A percentile compares a stretch with the other conserved stretches of the same genome.
phyloP scores from a whole-genome alignment of 2,888 invertebrate species.

The Trissolcus brochymenae region DNA sequence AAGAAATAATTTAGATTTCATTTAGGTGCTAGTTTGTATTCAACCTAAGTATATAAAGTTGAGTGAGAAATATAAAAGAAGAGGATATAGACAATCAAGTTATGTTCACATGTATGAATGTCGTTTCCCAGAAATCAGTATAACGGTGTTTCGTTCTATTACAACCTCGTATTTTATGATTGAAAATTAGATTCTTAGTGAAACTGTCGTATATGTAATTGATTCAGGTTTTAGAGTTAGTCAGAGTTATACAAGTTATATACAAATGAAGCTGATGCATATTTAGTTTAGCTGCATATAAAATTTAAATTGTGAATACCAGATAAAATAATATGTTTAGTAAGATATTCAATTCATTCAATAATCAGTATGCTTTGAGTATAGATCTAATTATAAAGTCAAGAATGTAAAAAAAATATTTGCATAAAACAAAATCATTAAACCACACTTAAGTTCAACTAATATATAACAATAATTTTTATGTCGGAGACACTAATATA shows the following conservation, averaged over 20 bases:
- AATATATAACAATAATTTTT: conserved; percentile 21
- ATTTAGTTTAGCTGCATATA: not conserved
- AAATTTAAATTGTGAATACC: conserved; percentile 6
- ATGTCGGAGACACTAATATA: conserved; percentile 20
- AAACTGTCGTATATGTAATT: conserved; percentile 58
- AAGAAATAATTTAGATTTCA: not conserved
- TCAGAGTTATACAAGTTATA: not conserved
- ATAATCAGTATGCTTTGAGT: not conserved
- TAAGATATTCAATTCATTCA: no score
- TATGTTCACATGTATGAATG: conserved; percentile 27
- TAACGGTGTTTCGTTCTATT: conserved; percentile 39
- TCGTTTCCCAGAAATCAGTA: conserved; percentile 34
- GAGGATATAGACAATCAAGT: conserved; percentile 6
- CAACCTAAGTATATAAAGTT: conserved; percentile 13
- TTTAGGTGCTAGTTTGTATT: conserved; percentile 11
- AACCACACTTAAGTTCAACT: conserved; percentile 6
- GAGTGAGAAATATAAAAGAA: conserved; percentile 28
- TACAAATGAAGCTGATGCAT: no score
- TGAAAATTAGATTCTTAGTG: conserved; percentile 58
- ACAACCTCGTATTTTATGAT: conserved; percentile 41
- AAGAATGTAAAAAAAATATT: no score
- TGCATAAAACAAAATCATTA: no score
- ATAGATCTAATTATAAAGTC: no score
- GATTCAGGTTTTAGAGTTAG: conserved; percentile 43
- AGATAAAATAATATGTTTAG: not conserved